These are phyloP conservation scores for Boloria euphrosyne DNA, from an alignment of 2,888 invertebrate genomes.

Conservation along the genomic window DNA sequence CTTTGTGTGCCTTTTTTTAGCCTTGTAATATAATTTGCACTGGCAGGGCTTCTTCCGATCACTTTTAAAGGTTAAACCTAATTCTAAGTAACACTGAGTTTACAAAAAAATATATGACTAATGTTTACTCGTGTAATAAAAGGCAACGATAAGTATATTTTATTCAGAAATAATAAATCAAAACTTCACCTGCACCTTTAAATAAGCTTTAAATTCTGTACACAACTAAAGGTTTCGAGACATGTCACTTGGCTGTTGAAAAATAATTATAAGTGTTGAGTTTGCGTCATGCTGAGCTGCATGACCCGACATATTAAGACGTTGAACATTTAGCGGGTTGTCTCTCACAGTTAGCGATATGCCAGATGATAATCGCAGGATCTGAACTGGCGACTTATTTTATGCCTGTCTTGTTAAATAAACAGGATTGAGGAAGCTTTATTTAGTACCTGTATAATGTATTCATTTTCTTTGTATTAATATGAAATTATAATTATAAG, in stretches of 20 bases:
- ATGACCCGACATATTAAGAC: conserved; percentile 75
- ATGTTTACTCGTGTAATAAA: not conserved
- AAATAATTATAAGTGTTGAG: conserved; percentile 72
- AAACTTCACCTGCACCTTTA: not conserved
- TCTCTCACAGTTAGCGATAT: conserved; percentile 67
- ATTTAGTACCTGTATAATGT: conserved; percentile 26
- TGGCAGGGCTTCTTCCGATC: conserved; percentile 21
- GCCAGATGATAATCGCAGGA: conserved; percentile 69
- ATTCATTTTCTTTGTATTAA: conserved; percentile 22
- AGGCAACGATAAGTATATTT: not conserved
- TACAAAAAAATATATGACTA: not conserved
- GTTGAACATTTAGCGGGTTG: conserved; percentile 68
- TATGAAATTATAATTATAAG: too few species aligned
- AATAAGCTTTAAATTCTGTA: not conserved
- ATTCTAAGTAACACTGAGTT: conserved; percentile 7
- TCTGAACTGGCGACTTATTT: conserved; percentile 69
- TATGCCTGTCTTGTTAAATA: conserved; percentile 74
- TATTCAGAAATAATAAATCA: not conserved
- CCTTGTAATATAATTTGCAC: conserved; percentile 20
- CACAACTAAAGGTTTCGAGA: conserved; percentile 41
- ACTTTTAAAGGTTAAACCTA: conserved; percentile 22
- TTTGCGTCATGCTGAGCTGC: conserved; percentile 75
- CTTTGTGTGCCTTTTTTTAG: conserved; percentile 23
- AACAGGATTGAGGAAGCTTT: conserved; percentile 40
- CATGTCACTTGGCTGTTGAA: conserved; percentile 66